Conservation (phyloP, 2,888 invertebrate genomes). For the Drosophila barbarae region DNA sequence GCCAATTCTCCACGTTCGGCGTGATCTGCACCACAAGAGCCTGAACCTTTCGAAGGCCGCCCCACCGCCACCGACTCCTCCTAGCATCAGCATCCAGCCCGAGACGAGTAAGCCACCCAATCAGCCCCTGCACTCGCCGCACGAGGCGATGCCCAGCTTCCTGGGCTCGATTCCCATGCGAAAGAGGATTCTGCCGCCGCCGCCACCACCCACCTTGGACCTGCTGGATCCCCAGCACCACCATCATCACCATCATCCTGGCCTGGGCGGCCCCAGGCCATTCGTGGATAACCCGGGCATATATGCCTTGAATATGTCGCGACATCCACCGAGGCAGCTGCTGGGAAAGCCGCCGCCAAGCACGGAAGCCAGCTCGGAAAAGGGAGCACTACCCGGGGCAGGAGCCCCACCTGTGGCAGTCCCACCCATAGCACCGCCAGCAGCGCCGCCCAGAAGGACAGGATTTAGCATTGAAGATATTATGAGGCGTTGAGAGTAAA, state of each 20-base stretch:
- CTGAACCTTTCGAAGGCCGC: slow-evolving; percentile 62
- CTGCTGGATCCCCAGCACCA: slow-evolving; percentile 54
- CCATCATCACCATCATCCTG: slow-evolving; percentile 29
- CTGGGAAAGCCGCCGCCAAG: slow-evolving; percentile 50
- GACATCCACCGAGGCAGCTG: slow-evolving; percentile 72
- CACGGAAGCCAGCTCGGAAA: slow-evolving; percentile 75
- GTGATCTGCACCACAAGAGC: slow-evolving; percentile 85
- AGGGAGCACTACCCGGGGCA: slow-evolving; percentile 28
- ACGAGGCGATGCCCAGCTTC: slow-evolving; percentile 79
- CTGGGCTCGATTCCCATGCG: slow-evolving; percentile 79
- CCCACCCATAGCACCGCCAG: slow-evolving; percentile 73
- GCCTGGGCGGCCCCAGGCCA: slow-evolving; percentile 48
- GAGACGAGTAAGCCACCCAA: slow-evolving; percentile 71
- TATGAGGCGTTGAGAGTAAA: slow-evolving; percentile 85
- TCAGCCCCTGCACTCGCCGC: slow-evolving; percentile 77
- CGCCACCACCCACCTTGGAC: slow-evolving; percentile 61
- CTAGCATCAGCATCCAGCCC: slow-evolving; percentile 75
- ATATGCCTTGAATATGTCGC: slow-evolving; percentile 77
- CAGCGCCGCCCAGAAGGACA: slow-evolving; percentile 84
- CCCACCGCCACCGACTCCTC: slow-evolving; percentile 48
- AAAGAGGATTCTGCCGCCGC: slow-evolving; percentile 70
- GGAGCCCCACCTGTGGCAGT: slow-evolving; percentile 73
- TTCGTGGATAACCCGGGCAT: slow-evolving; percentile 58
- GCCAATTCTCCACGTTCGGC: slow-evolving; percentile 86
- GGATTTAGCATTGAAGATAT: slow-evolving; percentile 95